Evolutionary conservation across 2,797 vertebrate genomes (phyloP), one percentile per base, ranked within the genome.

Genomic region (Tokudaia muenninki): DNA sequence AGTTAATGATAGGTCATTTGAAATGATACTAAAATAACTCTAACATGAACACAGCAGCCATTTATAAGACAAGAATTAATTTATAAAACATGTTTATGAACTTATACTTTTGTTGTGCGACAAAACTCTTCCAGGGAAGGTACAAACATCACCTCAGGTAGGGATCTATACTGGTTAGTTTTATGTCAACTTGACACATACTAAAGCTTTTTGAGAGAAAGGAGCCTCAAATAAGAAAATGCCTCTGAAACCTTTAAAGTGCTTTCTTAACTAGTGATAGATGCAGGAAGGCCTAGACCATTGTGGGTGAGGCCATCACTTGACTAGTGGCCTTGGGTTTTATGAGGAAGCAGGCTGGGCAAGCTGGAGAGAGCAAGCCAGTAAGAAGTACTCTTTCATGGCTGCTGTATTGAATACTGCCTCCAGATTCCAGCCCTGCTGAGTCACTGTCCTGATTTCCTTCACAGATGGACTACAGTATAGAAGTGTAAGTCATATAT

Each of bases 1-100:
- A 61, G 31, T 52, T 88, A 78, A 84, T 21, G 26, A 92, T 14
- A 63, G 4, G 4, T 67, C 50, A 92, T 92, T 94, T 92, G 78
- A 59, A 89, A 80, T 89, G n/a, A 94, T 93, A 61, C 11, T 26
- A 84, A 95, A 70, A 19, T 92, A 63, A 79, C 5, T 80, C 37
- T 74, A n/a, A 63, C 80, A 50, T 90, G 8, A 87, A 65, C 59
- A 78, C 24, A 22, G 67, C 80, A 1, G 31, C 84, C n/a, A 80
- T 55, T 93, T 75, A 44, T 7, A 94, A 89, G 86, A 72, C 34
- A 80, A 82, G 14, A 79, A 96, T 93, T 92, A 22, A 84, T 90
- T 89, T 81, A 72, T 83, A 87, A 4, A 92, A 83, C 10, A 75
- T 70, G 47, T n/a, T 97, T 59, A 82, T 24, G 17, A 80, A 75